phyloP scores from a whole-genome alignment of 2,888 invertebrate genomes.

The Caenorhabditis sulstoni region DNA sequence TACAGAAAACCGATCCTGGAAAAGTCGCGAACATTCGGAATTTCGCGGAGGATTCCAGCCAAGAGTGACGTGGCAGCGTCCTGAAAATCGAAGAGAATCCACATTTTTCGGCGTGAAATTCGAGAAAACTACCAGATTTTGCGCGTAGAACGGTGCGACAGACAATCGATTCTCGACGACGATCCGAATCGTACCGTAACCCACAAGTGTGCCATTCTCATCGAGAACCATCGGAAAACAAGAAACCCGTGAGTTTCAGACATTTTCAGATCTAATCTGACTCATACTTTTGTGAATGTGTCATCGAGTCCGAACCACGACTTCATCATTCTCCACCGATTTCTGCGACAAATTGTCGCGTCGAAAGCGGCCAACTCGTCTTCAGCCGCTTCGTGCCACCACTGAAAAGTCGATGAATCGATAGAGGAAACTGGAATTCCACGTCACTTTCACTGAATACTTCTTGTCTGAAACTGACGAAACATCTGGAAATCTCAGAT shows the following conservation, averaged over 20 bases:
- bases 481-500: slow-evolving; percentile 34
- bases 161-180: slow-evolving; percentile 3
- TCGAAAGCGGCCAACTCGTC: slow-evolving; percentile 35
- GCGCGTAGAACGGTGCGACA: slow-evolving; percentile 49
- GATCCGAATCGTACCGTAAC: slow-evolving; percentile 35
- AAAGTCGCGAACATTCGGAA: not conserved
- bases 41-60: not conserved
- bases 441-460: slow-evolving; percentile 20
- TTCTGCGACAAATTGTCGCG: slow-evolving; percentile 32
- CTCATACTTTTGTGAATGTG: slow-evolving; percentile 11
- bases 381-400: slow-evolving; percentile 14
- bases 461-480: not conserved
- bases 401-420: slow-evolving; percentile 8
- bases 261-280: too few species aligned
- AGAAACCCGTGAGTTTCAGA: too few species aligned
- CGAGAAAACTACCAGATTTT: slow-evolving; percentile 31
- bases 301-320: slow-evolving; percentile 25
- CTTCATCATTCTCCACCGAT: slow-evolving; percentile 24
- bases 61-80: not conserved
- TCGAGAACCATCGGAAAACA: slow-evolving; percentile 19
- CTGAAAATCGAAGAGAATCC: too few species aligned
- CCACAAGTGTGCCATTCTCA: slow-evolving; percentile 25
- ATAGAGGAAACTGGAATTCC: not conserved
- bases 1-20: not conserved
- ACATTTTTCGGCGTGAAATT: too few species aligned